Conservation (phyloP, 2,797 vertebrate species). For the Peromyscus attwateri region DNA sequence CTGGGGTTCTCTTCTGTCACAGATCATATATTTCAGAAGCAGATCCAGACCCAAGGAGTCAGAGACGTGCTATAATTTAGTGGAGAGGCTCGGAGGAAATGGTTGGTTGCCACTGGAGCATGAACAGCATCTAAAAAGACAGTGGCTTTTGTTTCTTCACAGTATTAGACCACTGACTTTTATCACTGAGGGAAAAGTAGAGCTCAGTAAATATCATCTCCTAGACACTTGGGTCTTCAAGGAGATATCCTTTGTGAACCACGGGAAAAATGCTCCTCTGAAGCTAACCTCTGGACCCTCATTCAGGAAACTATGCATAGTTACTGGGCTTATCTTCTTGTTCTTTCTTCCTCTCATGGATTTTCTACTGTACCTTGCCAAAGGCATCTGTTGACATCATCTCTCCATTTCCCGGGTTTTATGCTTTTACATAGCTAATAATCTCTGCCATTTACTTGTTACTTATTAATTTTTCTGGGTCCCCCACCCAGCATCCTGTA, state of each 20-base stretch:
- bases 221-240: background rate
- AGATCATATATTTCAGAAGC: background rate
- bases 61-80: background rate
- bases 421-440: background rate
- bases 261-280: background rate
- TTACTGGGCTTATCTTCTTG: background rate
- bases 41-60: background rate
- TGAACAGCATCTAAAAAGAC: background rate
- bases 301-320: background rate
- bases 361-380: background rate
- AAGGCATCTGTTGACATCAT: background rate
- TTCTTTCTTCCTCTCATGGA: background rate
- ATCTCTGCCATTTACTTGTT: background rate
- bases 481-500: background rate
- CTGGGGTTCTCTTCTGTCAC: background rate
- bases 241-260: background rate
- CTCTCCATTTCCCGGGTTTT: background rate
- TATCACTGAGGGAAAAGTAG: background rate
- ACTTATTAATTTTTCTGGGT: background rate
- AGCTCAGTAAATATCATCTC: background rate
- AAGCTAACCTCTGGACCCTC: background rate
- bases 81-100: background rate
- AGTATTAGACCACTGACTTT: background rate
- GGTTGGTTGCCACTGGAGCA: background rate
- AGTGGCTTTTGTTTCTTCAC: background rate